A percentile compares a stretch with the other conserved stretches of the same genome.
Evolutionary conservation across 1,140 invertebrate genomes (phyloP).

Genomic region (Diorhabda elongata): DNA sequence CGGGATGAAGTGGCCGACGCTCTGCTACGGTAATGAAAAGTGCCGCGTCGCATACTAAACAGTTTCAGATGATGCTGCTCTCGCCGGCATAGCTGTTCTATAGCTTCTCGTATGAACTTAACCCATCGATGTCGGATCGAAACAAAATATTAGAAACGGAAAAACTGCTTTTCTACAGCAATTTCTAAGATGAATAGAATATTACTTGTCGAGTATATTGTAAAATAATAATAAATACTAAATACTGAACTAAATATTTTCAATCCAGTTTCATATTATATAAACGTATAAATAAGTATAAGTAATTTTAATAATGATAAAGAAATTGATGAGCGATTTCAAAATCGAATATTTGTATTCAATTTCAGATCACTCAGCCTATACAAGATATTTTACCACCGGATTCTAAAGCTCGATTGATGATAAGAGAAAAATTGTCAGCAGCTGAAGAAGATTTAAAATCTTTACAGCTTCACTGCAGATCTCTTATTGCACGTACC

Average conservation of each 20-base stretch:
- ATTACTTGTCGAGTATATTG: no score
- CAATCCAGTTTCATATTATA: background rate
- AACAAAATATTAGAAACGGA: no score
- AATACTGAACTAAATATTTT: no score
- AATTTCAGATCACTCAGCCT: background rate
- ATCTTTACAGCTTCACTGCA: slow-evolving; percentile 70
- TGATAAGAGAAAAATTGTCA: slow-evolving; percentile 64
- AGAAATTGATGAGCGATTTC: background rate
- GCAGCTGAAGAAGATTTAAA: slow-evolving; percentile 75
- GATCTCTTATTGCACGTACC: slow-evolving; percentile 64
- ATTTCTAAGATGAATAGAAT: no score
- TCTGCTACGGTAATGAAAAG: slow-evolving; percentile 47
- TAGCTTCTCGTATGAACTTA: no score
- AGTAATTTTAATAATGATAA: background rate
- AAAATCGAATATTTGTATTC: background rate
- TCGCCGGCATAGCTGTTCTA: background rate
- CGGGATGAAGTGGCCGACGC: slow-evolving; percentile 41
- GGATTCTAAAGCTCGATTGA: slow-evolving; percentile 58
- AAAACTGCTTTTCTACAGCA: no score
- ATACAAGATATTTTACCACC: slow-evolving; percentile 54
- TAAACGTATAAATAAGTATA: background rate
- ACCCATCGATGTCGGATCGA: no score
- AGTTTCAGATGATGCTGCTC: slow-evolving; percentile 20
- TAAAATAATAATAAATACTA: no score
- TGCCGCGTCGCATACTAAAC: slow-evolving; percentile 46